Percentiles rank a stretch among this genome's conserved stretches.
Conservation (phyloP, 2,888 invertebrate genomes). For the Harmothoe impar region DNA sequence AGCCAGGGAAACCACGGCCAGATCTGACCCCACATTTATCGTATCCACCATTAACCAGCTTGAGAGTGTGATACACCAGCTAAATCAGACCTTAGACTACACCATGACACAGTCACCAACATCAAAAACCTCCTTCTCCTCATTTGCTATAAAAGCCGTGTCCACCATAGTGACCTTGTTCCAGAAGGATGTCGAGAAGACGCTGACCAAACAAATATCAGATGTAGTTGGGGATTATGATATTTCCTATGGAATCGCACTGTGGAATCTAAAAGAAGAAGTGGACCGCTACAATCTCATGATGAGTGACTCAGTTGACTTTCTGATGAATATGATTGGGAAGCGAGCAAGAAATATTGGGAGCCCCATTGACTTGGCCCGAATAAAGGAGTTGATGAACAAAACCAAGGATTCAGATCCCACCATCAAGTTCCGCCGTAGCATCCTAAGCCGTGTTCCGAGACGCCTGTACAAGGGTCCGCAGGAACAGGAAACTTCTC, state of each 20-base stretch:
- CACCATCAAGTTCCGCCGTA: neutral
- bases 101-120: neutral
- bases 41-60: neutral
- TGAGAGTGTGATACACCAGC: neutral
- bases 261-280: neutral
- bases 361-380: neutral
- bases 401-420: neutral
- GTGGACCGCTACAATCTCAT: neutral
- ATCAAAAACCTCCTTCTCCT: neutral
- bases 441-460: neutral
- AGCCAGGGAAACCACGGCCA: neutral
- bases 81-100: neutral
- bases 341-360: neutral
- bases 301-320: neutral
- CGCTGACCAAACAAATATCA: neutral
- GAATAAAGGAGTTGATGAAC: neutral
- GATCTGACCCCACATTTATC: neutral
- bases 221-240: neutral
- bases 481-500: neutral
- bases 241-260: neutral
- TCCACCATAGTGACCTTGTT: neutral
- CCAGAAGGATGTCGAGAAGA: neutral
- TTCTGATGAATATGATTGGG: neutral
- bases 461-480: neutral
- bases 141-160: neutral